Conservation (phyloP, 2,113 vertebrate species). For the Caracal caracal region DNA sequence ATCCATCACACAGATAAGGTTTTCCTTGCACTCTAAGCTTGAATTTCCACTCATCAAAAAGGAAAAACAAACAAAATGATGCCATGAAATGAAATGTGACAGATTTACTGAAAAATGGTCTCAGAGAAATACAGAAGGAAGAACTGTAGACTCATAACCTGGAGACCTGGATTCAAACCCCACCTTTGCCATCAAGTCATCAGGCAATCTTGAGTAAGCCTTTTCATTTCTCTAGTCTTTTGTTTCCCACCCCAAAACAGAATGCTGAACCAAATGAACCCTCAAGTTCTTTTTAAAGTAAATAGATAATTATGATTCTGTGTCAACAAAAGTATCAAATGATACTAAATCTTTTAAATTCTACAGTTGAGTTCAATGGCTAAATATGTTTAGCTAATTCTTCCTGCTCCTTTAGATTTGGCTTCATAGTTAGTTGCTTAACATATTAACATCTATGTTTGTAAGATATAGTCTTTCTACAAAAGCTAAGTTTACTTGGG, state of each 20-base stretch:
- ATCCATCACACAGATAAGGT: not conserved
- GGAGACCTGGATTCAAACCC: not conserved
- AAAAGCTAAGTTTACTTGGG: constrained; percentile 35
- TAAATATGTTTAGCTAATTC: not conserved
- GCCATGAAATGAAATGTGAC: not conserved
- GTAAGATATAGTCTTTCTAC: constrained; percentile 8
- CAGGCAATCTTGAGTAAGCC: not conserved
- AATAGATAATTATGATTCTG: not conserved
- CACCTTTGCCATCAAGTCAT: not conserved
- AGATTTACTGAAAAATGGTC: not conserved
- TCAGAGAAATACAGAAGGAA: not conserved
- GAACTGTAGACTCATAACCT: not conserved
- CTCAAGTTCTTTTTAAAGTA: not conserved
- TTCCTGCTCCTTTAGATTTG: not conserved
- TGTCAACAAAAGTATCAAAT: constrained; percentile 31
- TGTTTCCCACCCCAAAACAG: not conserved
- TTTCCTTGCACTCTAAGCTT: not conserved
- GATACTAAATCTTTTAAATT: constrained; percentile 13
- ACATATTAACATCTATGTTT: not conserved
- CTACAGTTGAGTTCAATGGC: not conserved
- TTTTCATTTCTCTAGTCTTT: not conserved
- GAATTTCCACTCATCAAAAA: not conserved
- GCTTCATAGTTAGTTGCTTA: not conserved
- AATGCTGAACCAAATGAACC: not conserved
- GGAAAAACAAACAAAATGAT: not conserved